phyloP scores from a whole-genome alignment of 2,888 invertebrate genomes.

The Thymelicus acteon region DNA sequence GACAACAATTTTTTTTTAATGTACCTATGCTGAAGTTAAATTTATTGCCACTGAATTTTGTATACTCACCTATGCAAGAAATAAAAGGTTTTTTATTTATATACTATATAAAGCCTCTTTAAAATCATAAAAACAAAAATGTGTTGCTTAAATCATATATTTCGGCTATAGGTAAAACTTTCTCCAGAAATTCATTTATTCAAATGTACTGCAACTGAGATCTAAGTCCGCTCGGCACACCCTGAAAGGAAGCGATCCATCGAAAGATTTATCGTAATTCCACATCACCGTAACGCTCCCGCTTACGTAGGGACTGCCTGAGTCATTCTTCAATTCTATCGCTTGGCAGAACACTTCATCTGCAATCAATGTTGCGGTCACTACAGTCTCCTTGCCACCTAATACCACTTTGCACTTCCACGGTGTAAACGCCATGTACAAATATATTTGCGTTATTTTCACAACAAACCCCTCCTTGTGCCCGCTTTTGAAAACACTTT shows the following conservation, averaged over 20 bases:
- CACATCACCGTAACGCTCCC: slow-evolving; percentile 65
- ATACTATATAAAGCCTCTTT: no score
- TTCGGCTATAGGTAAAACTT: neutral
- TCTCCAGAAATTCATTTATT: neutral
- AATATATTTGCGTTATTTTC: slow-evolving; percentile 70
- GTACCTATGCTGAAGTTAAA: no score
- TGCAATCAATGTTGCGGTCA: slow-evolving; percentile 56
- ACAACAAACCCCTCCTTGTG: slow-evolving; percentile 56
- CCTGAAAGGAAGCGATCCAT: slow-evolving; percentile 60
- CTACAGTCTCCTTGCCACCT: slow-evolving; percentile 50
- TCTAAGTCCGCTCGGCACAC: slow-evolving; percentile 67
- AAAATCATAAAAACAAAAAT: no score
- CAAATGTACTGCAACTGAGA: slow-evolving; percentile 23
- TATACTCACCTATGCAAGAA: no score
- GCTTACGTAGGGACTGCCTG: slow-evolving; percentile 52
- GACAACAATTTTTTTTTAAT: no score
- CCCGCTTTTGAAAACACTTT: slow-evolving; percentile 59
- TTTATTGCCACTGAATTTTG: no score
- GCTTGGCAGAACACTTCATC: slow-evolving; percentile 65
- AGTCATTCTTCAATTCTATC: slow-evolving; percentile 59
- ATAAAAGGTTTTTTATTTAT: no score
- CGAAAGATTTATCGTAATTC: slow-evolving; percentile 67
- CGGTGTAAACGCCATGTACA: slow-evolving; percentile 73
- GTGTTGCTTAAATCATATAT: neutral
- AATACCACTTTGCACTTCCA: slow-evolving; percentile 65